A percentile compares a stretch with the other conserved stretches of the same genome.
phyloP scores from a whole-genome alignment of 2,888 invertebrate species.

The Crocallis elinguaria region DNA sequence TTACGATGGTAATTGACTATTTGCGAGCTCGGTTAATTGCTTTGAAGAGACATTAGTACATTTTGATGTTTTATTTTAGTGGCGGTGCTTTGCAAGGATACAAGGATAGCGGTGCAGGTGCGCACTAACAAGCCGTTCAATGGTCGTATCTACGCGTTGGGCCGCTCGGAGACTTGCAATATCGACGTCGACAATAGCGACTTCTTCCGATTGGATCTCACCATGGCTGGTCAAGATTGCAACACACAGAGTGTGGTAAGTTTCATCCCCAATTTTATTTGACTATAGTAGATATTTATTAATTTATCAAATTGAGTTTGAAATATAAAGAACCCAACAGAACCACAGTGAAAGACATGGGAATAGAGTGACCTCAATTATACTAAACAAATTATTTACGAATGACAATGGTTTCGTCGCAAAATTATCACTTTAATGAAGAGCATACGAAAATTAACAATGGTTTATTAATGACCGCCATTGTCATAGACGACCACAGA shows the following conservation, averaged over 20 bases:
- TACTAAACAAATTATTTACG: no score
- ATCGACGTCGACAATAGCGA: conserved; percentile 97
- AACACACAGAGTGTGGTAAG: conserved; percentile 98
- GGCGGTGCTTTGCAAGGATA: conserved; percentile 97
- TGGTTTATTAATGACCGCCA: no score
- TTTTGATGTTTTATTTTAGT: conserved; percentile 79
- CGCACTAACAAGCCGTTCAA: conserved; percentile 97
- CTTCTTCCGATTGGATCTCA: conserved; percentile 95
- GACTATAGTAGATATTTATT: neutral
- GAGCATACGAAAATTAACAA: no score
- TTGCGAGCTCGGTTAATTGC: conserved; percentile 15
- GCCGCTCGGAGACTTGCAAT: conserved; percentile 97
- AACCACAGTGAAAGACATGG: no score
- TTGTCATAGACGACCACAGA: no score
- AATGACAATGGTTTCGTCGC: no score
- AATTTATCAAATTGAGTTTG: neutral
- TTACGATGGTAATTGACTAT: conserved; percentile 91
- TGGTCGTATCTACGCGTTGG: conserved; percentile 96
- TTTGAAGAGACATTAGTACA: conserved; percentile 13
- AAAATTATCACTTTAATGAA: no score
- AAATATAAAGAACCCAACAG: no score
- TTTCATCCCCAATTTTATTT: conserved; percentile 37
- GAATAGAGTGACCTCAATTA: no score
- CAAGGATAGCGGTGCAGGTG: conserved; percentile 96
- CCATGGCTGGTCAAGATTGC: conserved; percentile 97